phyloP scores from a whole-genome alignment of 2,113 vertebrate genomes.

The Macquaria australasica region DNA sequence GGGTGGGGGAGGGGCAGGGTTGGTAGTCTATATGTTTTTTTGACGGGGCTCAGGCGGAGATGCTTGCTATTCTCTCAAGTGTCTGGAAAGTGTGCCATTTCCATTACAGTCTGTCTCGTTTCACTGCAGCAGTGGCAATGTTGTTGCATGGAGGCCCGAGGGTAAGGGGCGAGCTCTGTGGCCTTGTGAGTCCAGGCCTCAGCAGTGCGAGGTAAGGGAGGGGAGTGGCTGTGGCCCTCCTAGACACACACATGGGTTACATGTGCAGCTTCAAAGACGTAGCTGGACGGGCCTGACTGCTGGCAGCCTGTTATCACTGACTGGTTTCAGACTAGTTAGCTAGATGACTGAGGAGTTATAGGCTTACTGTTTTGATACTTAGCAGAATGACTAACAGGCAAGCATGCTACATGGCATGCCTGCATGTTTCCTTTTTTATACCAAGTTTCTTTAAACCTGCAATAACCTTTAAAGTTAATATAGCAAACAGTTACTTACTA shows the following conservation, averaged over 20 bases:
- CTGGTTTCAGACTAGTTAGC: conserved; percentile 42
- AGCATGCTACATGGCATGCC: neutral
- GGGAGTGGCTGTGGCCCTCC: conserved; percentile 36
- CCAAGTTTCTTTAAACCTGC: neutral
- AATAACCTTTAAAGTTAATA: neutral
- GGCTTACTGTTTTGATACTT: conserved; percentile 10
- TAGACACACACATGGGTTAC: conserved; percentile 69
- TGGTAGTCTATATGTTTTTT: conserved; percentile 67
- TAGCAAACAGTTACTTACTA: too few relatives aligned
- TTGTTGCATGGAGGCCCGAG: conserved; percentile 79
- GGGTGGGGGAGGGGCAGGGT: neutral
- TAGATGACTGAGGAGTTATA: conserved; percentile 19
- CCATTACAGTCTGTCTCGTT: conserved; percentile 79
- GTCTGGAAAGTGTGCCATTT: conserved; percentile 87
- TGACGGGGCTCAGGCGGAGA: conserved; percentile 80
- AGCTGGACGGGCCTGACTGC: conserved; percentile 52
- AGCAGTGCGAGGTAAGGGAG: conserved; percentile 18
- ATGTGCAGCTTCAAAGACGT: conserved; percentile 76
- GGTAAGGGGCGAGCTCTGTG: conserved; percentile 49
- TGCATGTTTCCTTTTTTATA: conserved; percentile 5
- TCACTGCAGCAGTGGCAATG: conserved; percentile 72
- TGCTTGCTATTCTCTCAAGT: conserved; percentile 84
- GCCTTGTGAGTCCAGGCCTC: conserved; percentile 51
- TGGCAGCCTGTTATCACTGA: conserved; percentile 62
- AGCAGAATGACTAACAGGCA: neutral